Base-by-base conservation (phyloP, 1,140 invertebrate species). In the Frieseomelitta varia region DNA sequence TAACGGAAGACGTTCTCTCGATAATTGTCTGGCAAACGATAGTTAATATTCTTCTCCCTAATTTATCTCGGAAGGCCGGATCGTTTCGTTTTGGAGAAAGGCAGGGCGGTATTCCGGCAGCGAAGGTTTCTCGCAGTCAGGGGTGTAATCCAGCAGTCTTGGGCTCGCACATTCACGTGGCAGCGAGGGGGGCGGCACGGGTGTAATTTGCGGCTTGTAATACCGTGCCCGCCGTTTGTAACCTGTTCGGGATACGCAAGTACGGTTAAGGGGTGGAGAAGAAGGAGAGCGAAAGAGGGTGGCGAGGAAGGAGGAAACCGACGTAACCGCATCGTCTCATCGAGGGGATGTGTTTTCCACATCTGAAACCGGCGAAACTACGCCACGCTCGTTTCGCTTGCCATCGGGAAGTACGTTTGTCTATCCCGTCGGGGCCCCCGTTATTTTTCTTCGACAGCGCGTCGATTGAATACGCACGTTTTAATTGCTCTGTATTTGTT, bases 121-220 rank as follows among this genome's bases (percentile, higher is more conserved):
- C 39, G 83, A 84, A 79, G 79, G 34, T 82, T 67, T 73, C 65
- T 73, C 65, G 69, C 69, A 85, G 77, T 69, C 61, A 73, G 73
- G 69, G 83, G 85, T 76, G 68, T 90, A 89, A 90, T 90, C 88
- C 82, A 81, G 51, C 85, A 84, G 82, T 71, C 63, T 80, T 83
- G 79, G 83, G 63, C 56, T 68, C 77, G 78, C 88, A 83, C 75
- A 87, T 89, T 89, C 86, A 76, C 86, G 75, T 82, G 84, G 88
- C 85, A 75, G 88, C 51, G 17, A 56, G 67, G 58, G 58, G 61
- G 58, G 63, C 21, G 30, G 56, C 15, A 39, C 76, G 65, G 81
- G 87, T 88, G 85, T 91, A 91, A 91, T 91, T 91, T 91, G 90
- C 89, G 90, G 90, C 81, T 91, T 91, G 90, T 90, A 91, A 91